Evolutionary conservation across 2,888 invertebrate species (phyloP).

Genomic region (Cephonodes hylas): DNA sequence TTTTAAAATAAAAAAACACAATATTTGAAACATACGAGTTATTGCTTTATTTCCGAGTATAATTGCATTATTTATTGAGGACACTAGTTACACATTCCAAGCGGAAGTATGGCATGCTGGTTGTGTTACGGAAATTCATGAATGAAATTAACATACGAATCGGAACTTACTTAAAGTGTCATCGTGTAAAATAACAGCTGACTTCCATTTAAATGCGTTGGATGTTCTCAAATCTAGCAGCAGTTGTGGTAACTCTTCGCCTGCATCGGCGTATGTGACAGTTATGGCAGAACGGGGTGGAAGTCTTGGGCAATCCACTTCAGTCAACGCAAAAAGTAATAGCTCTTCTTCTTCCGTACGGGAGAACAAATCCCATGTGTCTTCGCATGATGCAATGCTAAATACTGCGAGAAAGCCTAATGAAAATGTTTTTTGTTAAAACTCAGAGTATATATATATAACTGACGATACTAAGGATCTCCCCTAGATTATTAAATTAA

Average conservation of each 20-base stretch:
- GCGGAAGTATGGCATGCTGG: not conserved
- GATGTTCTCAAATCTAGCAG: conserved; percentile 87
- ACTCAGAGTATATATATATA: not conserved
- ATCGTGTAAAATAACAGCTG: conserved; percentile 87
- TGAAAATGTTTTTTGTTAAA: not conserved
- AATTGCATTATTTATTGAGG: too few species aligned
- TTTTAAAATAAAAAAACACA: too few species aligned
- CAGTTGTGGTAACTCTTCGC: conserved; percentile 89
- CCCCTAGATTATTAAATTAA: too few species aligned
- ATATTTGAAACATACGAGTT: not conserved
- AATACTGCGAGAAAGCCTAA: conserved; percentile 87
- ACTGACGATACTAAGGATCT: too few species aligned
- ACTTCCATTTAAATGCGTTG: conserved; percentile 85
- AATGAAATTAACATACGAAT: not conserved
- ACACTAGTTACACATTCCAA: too few species aligned
- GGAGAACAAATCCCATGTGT: conserved; percentile 87
- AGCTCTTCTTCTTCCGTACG: conserved; percentile 83
- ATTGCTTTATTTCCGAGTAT: not conserved
- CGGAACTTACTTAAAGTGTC: conserved; percentile 84
- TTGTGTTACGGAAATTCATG: not conserved
- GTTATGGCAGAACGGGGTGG: conserved; percentile 85
- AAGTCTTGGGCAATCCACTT: conserved; percentile 89
- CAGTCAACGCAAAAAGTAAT: conserved; percentile 88
- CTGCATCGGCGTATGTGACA: conserved; percentile 84
- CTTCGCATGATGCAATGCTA: conserved; percentile 86